phyloP scores from a whole-genome alignment of 2,113 vertebrate genomes.

The Xyrauchen texanus region DNA sequence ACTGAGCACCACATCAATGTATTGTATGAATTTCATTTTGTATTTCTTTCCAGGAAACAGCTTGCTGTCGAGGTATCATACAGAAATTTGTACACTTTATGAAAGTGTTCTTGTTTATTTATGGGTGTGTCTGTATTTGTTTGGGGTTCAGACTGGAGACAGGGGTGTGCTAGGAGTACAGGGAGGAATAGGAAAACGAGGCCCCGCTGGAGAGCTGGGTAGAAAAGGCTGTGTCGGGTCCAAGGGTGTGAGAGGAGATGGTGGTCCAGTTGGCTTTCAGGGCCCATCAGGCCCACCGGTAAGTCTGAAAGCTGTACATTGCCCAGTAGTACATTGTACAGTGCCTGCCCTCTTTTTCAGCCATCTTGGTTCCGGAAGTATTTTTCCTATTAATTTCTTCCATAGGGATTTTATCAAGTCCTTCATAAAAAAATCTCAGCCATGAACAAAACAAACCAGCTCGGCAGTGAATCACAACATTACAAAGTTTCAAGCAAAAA shows the following conservation, averaged over 20 bases:
- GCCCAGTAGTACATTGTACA: too few species aligned
- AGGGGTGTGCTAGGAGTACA: slow-evolving; percentile 65
- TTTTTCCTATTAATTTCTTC: too few species aligned
- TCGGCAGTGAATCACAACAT: too few species aligned
- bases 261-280: slow-evolving; percentile 68
- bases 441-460: too few species aligned
- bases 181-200: slow-evolving; percentile 70
- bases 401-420: too few species aligned
- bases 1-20: slow-evolving; percentile 10
- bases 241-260: slow-evolving; percentile 71
- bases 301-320: slow-evolving; percentile 47
- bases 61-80: slow-evolving; percentile 11
- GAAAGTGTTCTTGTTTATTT: slow-evolving; percentile 11
- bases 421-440: too few species aligned
- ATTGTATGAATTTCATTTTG: not conserved
- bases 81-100: slow-evolving; percentile 19
- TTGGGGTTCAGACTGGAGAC: slow-evolving; percentile 70
- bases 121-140: slow-evolving; percentile 30
- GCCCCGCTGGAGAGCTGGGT: slow-evolving; percentile 69
- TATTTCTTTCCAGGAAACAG: slow-evolving; percentile 13
- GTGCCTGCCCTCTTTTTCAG: too few species aligned
- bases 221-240: slow-evolving; percentile 65
- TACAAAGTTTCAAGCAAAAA: too few species aligned
- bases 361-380: too few species aligned
- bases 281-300: slow-evolving; percentile 71